Percentiles rank a stretch among this genome's conserved stretches.
Conservation (phyloP, 1,140 invertebrate species). For the Dinoponera quadriceps region DNA sequence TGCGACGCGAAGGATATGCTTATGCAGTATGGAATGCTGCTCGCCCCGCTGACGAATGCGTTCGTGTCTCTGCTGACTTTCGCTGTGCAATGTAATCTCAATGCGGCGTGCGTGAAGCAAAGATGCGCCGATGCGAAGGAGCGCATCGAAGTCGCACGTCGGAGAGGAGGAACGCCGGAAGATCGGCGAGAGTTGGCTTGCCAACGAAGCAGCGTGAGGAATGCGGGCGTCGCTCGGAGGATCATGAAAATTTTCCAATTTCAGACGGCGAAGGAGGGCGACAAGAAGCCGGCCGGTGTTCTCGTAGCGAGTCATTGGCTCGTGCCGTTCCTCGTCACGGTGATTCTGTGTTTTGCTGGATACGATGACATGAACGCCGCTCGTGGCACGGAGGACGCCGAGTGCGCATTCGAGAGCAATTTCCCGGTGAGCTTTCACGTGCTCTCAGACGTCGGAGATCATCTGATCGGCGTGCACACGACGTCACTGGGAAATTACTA, state of each 20-base stretch:
- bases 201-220: background rate
- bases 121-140: constrained; percentile 19
- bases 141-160: background rate
- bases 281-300: constrained; percentile 26
- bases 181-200: background rate
- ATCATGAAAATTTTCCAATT: constrained; percentile 2
- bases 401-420: constrained; percentile 63
- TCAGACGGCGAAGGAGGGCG: background rate
- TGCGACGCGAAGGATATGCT: constrained; percentile 60
- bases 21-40: constrained; percentile 70
- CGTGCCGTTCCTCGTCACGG: constrained; percentile 63
- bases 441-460: background rate
- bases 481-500: constrained; percentile 7
- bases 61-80: constrained; percentile 71
- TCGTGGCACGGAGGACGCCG: constrained; percentile 15
- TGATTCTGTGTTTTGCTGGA: constrained; percentile 59
- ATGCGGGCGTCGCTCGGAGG: background rate
- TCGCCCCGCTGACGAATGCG: constrained; percentile 69
- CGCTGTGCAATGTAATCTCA: constrained; percentile 67
- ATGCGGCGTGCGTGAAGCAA: constrained; percentile 15
- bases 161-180: background rate
- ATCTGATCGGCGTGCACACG: background rate
- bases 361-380: constrained; percentile 33
- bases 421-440: constrained; percentile 61
- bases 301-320: constrained; percentile 70